Base-by-base conservation (phyloP, 1,140 invertebrate genomes). In the Planococcus citri region DNA sequence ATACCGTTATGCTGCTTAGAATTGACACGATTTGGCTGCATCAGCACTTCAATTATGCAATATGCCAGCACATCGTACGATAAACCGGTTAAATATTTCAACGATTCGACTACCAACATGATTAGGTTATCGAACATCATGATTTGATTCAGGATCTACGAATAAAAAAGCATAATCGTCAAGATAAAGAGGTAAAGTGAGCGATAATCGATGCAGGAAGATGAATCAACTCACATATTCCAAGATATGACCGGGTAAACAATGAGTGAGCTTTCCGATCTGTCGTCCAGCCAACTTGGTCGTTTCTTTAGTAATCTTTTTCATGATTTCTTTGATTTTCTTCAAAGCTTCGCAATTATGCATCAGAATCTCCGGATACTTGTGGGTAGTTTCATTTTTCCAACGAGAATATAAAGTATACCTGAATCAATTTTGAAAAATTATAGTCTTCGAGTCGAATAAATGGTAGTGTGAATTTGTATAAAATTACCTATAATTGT, bases 51-150 rank as follows among this genome's bases (percentile, higher is more conserved):
- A 68, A 99, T 88, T 29, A 99, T 83, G 80, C 94, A 98, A 80
- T 92, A 99, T 12, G 93, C 90, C 71, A 99, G 82, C 69, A 98
- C 90, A 79, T 99, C 97, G 76, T 97, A 97, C 0, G 95, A 97
- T 57, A 99, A 82, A 70, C 88, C 89, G 25, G 95, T 98, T 73
- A 99, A 82, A 80, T 95, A 99, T 80, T 98, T 98, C 38, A 99
- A 83, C 0, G 95, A 95, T 78, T 99, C 97, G 33, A 99, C 96
- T 12, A 99, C 95, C 14, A 96, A 96, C 27, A 87, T 86, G 72
- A 91, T 99, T 60, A 99, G 84, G 80, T 99, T 99, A 80, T 98
- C 95, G 81, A 96, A 98, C 20, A 93, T 85, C 82, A 98, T 95
- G 73, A 99, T 96, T 83, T 98, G 93, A 70, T 88, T 80, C 27